Conservation (phyloP, 2,797 vertebrate genomes). For the Chrosomus eos region DNA sequence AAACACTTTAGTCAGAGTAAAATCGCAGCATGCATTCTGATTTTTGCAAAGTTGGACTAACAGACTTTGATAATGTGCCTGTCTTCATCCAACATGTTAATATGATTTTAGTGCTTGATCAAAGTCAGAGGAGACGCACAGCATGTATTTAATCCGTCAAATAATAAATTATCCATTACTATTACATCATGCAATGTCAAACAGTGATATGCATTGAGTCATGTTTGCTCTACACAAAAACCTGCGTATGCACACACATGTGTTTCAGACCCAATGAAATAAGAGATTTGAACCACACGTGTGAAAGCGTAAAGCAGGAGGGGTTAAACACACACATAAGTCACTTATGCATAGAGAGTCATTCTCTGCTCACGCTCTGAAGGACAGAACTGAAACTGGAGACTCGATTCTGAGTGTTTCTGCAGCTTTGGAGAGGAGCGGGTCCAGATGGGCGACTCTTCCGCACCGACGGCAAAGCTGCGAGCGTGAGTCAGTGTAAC, state of each 20-base stretch:
- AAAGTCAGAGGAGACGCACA: too few relatives aligned
- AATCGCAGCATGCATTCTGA: too few relatives aligned
- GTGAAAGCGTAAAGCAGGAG: background rate
- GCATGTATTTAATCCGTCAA: background rate
- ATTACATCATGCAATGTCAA: background rate
- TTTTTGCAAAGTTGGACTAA: too few relatives aligned
- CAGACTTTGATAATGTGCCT: too few relatives aligned
- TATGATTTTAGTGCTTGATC: too few relatives aligned
- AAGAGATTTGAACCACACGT: background rate
- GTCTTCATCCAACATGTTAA: too few relatives aligned
- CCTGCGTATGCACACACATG: background rate
- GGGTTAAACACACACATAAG: background rate
- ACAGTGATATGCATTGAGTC: background rate
- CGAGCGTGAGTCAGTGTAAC: slow-evolving; percentile 34
- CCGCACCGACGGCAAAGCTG: background rate
- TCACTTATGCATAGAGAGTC: background rate
- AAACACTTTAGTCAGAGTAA: background rate
- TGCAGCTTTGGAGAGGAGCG: background rate
- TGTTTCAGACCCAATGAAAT: background rate
- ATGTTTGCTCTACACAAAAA: too few relatives aligned
- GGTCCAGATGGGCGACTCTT: slow-evolving; percentile 26
- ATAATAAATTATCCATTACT: background rate
- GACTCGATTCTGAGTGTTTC: background rate
- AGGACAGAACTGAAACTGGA: background rate
- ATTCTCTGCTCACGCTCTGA: background rate